Evolutionary conservation across 1,140 invertebrate species (phyloP), one percentile per base, ranked within the genome.

Genomic region (Scaptomyza hsui): DNA sequence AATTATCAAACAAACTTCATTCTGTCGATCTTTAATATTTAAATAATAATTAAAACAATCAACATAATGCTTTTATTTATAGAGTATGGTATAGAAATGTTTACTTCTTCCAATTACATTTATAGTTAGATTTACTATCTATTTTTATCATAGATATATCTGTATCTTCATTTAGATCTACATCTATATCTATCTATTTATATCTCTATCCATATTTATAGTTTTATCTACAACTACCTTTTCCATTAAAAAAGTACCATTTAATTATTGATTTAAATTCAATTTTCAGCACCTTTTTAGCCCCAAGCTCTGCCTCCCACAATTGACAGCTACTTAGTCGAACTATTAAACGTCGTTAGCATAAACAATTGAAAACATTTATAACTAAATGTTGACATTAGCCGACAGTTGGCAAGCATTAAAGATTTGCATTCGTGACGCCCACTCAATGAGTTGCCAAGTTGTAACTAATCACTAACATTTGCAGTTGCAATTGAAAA

Each of bases 321-420:
- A 16, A 62, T 62, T 62, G 52, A 37, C 60, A 62, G 24, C 21
- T 51, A 19, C n/a, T 61, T 39, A 61, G 26, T 44, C 12, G 10
- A n/a, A n/a, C n/a, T 29, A 44, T 35, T 56, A 24, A 39, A 9
- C 42, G 47, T 16, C n/a, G 41, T 32, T n/a, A 29, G 4, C 10
- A 35, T 6, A 44, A 24, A 16, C n/a, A 26, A 55, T 42, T 78
- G 26, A 60, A 62, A 15, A 4, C 47, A 42, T 78, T 78, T 67
- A 61, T 80, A 71, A 61, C 53, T 75, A 74, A n/a, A n/a, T 37
- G 7, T 71, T 74, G 63, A 45, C 64, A 75, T 79, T 71, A 74
- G 71, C 35, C 37, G 42, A 69, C 57, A 72, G 32, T n/a, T 55
- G 21, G 7, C 37, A 26, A 56, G 4, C 45, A 4, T 18, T 55